Percentiles rank a stretch among this genome's conserved stretches.
Evolutionary conservation across 2,797 vertebrate genomes (phyloP).

Genomic region (Falco biarmicus): DNA sequence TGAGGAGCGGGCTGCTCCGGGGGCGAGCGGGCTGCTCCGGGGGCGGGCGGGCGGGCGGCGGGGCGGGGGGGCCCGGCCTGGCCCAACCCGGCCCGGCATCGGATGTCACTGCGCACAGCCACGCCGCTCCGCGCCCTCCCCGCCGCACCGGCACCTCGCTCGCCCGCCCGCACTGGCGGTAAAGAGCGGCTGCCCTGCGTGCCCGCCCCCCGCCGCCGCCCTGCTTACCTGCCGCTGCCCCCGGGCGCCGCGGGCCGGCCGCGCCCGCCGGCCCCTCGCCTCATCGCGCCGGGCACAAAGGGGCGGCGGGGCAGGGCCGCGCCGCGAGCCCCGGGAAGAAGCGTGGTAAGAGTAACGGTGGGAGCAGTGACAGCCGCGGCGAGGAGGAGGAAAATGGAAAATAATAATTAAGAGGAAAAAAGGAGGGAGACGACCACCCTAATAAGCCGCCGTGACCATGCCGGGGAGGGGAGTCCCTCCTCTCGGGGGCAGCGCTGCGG

Average conservation of each 20-base stretch:
- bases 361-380: not conserved
- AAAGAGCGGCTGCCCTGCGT: not conserved
- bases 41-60: not conserved
- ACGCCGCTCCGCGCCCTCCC: too few species aligned
- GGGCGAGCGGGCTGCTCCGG: too few species aligned
- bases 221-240: conserved; percentile 28
- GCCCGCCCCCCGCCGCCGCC: not conserved
- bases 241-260: not conserved
- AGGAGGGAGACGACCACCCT: not conserved
- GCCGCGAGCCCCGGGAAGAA: not conserved
- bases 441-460: not conserved
- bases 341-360: not conserved
- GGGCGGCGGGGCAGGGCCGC: not conserved
- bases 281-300: conserved; percentile 10
- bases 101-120: not conserved
- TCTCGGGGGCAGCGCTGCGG: not conserved
- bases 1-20: not conserved
- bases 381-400: not conserved
- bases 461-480: not conserved
- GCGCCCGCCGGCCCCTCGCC: not conserved
- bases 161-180: not conserved
- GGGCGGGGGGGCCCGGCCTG: too few species aligned
- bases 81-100: too few species aligned
- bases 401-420: not conserved
- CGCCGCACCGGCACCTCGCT: not conserved